phyloP scores from a whole-genome alignment of 1,140 invertebrate genomes.

The Drusus annulatus region DNA sequence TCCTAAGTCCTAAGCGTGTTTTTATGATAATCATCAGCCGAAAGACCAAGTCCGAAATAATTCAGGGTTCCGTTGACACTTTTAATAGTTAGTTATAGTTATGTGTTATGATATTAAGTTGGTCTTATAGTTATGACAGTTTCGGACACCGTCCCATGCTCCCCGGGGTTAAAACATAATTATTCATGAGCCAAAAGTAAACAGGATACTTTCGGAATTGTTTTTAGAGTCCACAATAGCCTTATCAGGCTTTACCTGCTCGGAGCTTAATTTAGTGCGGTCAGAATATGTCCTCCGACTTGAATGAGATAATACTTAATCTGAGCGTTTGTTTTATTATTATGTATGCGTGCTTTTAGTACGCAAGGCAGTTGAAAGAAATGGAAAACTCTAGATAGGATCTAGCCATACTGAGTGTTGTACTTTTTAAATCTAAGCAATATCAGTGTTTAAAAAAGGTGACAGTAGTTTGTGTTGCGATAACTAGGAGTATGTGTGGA shows the following conservation, averaged over 20 bases:
- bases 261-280: conserved; percentile 33
- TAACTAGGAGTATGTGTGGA: no score
- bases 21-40: conserved; percentile 53
- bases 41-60: conserved; percentile 47
- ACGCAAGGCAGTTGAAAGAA: not conserved
- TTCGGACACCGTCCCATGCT: conserved; percentile 11
- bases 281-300: conserved; percentile 20
- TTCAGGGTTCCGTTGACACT: conserved; percentile 57
- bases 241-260: conserved; percentile 39
- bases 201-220: conserved; percentile 47
- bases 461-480: no score
- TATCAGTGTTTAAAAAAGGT: no score
- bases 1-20: conserved; percentile 15
- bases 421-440: no score
- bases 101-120: conserved; percentile 16
- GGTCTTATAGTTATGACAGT: conserved; percentile 12
- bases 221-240: conserved; percentile 48
- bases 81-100: conserved; percentile 22
- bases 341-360: conserved; percentile 6
- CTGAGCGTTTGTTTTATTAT: conserved; percentile 32
- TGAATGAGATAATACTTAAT: conserved; percentile 5
- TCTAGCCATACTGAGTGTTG: no score
- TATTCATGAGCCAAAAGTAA: conserved; percentile 54
- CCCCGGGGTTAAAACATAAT: conserved; percentile 48
- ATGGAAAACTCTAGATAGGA: no score